A percentile compares a stretch with the other conserved stretches of the same genome.
Conservation (phyloP, 2,888 invertebrate genomes). For the Imbricaverruca yamaguchii region DNA sequence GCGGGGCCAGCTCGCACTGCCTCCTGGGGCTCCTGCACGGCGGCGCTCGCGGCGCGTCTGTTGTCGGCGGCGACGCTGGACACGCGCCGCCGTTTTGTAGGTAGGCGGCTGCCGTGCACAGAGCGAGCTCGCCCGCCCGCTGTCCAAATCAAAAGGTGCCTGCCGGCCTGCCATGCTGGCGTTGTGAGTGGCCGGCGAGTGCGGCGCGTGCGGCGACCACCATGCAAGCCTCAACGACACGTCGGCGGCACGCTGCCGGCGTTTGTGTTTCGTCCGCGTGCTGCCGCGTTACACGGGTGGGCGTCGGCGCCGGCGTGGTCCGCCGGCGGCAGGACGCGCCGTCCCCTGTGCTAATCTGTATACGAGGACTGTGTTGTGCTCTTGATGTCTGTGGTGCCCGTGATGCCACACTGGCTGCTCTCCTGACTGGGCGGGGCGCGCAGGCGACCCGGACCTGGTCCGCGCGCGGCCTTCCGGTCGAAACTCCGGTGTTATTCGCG, state of each 20-base stretch:
- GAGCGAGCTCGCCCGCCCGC: neutral
- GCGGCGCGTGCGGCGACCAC: neutral
- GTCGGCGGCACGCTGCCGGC: neutral
- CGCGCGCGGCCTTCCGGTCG: too few relatives aligned
- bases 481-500: too few relatives aligned
- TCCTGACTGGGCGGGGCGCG: too few relatives aligned
- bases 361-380: neutral
- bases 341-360: neutral
- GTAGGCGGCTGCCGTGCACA: neutral
- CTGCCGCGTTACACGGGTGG: neutral
- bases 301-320: neutral
- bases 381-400: neutral
- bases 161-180: slow-evolving; percentile 9
- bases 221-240: neutral
- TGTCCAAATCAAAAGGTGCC: slow-evolving; percentile 21
- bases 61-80: neutral
- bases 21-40: neutral
- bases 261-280: neutral
- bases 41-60: too few relatives aligned
- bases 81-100: neutral
- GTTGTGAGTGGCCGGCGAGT: neutral
- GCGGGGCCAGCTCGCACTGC: neutral
- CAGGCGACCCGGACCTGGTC: too few relatives aligned
- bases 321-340: neutral
- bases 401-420: too few relatives aligned